Evolutionary conservation across 2,113 vertebrate genomes (phyloP), one percentile per base, ranked within the genome.

Genomic region (Emydocephalus ijimae): DNA sequence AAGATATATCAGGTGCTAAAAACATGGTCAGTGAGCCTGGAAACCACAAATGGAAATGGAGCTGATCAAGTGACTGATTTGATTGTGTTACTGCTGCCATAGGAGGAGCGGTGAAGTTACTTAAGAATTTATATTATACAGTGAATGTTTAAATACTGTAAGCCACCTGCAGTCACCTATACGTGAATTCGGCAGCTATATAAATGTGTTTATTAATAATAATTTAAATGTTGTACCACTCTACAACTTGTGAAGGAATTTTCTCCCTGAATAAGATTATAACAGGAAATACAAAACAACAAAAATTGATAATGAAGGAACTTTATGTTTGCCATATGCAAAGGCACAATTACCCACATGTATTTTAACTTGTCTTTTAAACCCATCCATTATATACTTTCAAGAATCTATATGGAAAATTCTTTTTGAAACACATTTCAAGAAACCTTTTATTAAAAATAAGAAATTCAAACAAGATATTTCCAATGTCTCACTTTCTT

Each of bases 381-480:
- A 74, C 14, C 55, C 1, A 52, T n/a, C 74, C 34, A 93, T 92
- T 85, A 93, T 55, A 64, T 61, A n/a, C 23, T 89, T 88, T 90
- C 43, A 92, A 12, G 23, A 64, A 90, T 61, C 88, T 24, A 93
- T 48, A 94, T 94, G 3, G 85, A 88, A 92, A 92, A 92, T 21
- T 11, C 85, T 92, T 94, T 89, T 74, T 85, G 55, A 0, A 90
- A 64, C 54, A 29, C n/a, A n/a, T 88, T 21, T 26, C 26, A 91
- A 5, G 20, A 92, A 89, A 55, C 45, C 45, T 86, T 86, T 87
- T 91, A 55, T 50, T 74, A 74, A 50, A 29, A 87, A 43, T 43
- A 52, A 54, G 23, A 39, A 50, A 14, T 94, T 15, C 24, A 92
- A 81, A 93, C 56, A 61, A 89, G 85, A 10, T 11, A 90, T n/a